Percentiles rank a stretch among this genome's conserved stretches.
phyloP scores from a whole-genome alignment of 2,888 invertebrate genomes.

The Agrypnus murinus region DNA sequence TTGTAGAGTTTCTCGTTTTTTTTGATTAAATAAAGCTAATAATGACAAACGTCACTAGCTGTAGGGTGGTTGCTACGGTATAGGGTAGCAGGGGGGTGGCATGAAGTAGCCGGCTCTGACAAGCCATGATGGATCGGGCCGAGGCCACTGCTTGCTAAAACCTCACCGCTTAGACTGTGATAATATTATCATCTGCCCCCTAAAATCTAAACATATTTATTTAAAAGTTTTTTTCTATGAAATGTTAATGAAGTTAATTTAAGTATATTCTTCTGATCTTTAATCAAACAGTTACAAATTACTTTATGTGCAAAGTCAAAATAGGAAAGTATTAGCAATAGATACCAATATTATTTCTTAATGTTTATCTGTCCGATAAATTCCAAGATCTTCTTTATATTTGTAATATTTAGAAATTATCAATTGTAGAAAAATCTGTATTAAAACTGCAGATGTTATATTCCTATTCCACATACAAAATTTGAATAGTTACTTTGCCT shows the following conservation, averaged over 20 bases:
- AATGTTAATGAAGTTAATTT: no score
- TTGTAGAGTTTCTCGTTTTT: conserved; percentile 39
- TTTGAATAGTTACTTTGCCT: no score
- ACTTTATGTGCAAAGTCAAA: no score
- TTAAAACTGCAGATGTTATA: no score
- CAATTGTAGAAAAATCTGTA: conserved; percentile 1
- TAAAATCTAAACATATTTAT: conserved; percentile 39
- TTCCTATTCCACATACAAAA: no score
- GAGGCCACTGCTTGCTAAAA: conserved; percentile 69
- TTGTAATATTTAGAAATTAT: neutral
- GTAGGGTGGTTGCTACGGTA: conserved; percentile 66
- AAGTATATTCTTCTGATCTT: no score
- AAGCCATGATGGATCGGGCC: conserved; percentile 73
- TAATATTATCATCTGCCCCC: conserved; percentile 54
- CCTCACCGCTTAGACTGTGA: conserved; percentile 69
- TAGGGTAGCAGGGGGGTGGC: conserved; percentile 68
- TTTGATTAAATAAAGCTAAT: conserved; percentile 53
- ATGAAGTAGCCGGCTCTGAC: conserved; percentile 72
- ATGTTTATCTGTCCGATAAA: no score
- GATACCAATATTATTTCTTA: no score
- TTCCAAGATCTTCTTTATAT: no score
- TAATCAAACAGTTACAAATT: no score
- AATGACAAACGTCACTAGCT: conserved; percentile 58
- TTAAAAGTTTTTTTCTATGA: neutral
- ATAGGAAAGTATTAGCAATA: no score